Conservation (phyloP, 2,888 invertebrate genomes). For the Ophion costatus region DNA sequence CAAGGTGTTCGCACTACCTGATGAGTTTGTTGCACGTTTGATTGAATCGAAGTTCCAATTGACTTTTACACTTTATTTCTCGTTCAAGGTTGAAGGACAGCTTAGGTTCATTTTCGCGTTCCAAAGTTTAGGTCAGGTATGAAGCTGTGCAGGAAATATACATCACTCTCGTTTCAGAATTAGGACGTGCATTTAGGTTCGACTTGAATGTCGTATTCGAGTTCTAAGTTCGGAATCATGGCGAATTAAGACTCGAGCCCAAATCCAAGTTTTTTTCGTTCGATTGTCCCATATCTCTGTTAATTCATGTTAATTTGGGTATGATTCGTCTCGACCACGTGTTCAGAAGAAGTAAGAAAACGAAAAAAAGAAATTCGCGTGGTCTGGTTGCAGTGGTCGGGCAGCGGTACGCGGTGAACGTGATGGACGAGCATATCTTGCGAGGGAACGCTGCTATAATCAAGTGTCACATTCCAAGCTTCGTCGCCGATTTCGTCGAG, state of each 20-base stretch:
- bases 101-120: not conserved
- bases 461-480: conserved; percentile 97
- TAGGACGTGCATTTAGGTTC: too few relatives aligned
- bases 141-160: not conserved
- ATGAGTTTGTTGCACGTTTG: too few relatives aligned
- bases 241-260: not conserved
- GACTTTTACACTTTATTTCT: not conserved
- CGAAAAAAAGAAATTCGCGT: conserved; percentile 68
- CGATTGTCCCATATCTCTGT: not conserved
- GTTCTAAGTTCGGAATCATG: not conserved
- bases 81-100: not conserved
- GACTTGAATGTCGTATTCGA: not conserved
- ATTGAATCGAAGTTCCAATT: not conserved
- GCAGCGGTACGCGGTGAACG: conserved; percentile 94
- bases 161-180: too few relatives aligned
- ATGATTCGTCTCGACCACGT: conserved; percentile 30
- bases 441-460: conserved; percentile 95
- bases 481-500: conserved; percentile 95
- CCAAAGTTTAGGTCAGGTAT: not conserved
- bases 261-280: not conserved
- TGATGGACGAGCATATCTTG: conserved; percentile 96
- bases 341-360: conserved; percentile 14
- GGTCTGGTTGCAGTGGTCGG: conserved; percentile 92
- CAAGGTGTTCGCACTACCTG: too few relatives aligned
- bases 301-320: not conserved